These are phyloP conservation scores for Coelopa pilipes DNA, from an alignment of 2,888 invertebrate species.

Conservation along the genomic window DNA sequence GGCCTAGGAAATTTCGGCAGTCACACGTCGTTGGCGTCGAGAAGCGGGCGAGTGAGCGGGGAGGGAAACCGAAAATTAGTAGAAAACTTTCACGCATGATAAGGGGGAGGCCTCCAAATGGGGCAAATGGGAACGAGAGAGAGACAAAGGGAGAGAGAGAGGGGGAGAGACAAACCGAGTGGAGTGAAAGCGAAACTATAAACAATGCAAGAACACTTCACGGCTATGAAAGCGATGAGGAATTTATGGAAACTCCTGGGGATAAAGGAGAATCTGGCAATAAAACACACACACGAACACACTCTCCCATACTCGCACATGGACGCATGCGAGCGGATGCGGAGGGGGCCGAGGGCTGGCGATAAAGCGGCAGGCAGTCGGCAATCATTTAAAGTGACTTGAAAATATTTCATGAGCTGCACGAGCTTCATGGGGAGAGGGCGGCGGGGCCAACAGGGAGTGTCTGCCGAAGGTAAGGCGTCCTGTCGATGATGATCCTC, in stretches of 20 bases:
- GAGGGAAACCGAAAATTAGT: conserved; percentile 18
- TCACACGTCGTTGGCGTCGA: neutral
- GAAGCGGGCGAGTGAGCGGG: neutral
- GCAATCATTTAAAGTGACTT: conserved; percentile 12
- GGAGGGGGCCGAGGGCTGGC: neutral
- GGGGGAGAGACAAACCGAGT: neutral
- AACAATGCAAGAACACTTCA: conserved; percentile 8
- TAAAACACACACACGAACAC: conserved; percentile 1
- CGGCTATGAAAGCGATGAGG: conserved; percentile 12
- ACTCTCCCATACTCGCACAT: neutral
- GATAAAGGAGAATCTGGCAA: conserved; percentile 15
- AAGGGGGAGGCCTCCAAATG: neutral
- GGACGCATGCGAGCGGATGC: neutral
- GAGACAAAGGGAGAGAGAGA: neutral
- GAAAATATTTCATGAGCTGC: neutral
- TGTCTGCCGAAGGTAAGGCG: too few species aligned
- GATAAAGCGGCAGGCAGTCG: neutral
- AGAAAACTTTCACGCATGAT: neutral
- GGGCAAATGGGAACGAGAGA: neutral
- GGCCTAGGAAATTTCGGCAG: neutral
- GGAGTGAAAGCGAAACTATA: conserved; percentile 9
- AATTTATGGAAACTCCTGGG: conserved; percentile 21
- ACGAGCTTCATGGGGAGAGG: too few species aligned
- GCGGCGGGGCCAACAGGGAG: too few species aligned
- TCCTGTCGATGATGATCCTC: too few species aligned